Evolutionary conservation across 2,113 vertebrate genomes (phyloP).

Genomic region (Tyrannus savana): DNA sequence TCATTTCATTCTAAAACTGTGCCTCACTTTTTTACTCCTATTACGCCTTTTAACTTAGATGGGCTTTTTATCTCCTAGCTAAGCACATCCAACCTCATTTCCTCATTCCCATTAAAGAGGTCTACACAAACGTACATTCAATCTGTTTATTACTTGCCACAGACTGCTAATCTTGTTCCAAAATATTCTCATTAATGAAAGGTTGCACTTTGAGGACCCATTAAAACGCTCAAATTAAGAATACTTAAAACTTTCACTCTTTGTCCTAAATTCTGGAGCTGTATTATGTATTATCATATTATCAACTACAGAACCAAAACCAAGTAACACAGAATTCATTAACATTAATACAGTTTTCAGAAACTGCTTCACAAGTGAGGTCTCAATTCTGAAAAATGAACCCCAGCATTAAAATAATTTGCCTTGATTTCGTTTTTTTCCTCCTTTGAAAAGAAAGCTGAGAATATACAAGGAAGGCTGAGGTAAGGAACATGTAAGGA

Average conservation of each 20-base stretch:
- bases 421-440: neutral
- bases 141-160: neutral
- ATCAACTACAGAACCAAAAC: neutral
- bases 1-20: conserved; percentile 30
- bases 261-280: conserved; percentile 17
- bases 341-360: neutral
- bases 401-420: neutral
- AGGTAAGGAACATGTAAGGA: neutral
- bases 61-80: conserved; percentile 51
- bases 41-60: conserved; percentile 16
- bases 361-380: neutral
- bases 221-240: conserved; percentile 4
- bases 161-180: neutral
- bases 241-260: neutral
- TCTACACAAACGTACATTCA: neutral
- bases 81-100: conserved; percentile 21
- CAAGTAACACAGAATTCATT: conserved; percentile 7
- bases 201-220: neutral
- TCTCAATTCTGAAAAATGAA: neutral
- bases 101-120: neutral
- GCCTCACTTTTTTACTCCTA: conserved; percentile 3
- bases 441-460: neutral
- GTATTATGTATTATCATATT: neutral
- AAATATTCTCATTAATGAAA: conserved; percentile 27
- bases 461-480: neutral